Evolutionary conservation across 2,113 vertebrate species (phyloP).

Genomic region (Perca fluviatilis): DNA sequence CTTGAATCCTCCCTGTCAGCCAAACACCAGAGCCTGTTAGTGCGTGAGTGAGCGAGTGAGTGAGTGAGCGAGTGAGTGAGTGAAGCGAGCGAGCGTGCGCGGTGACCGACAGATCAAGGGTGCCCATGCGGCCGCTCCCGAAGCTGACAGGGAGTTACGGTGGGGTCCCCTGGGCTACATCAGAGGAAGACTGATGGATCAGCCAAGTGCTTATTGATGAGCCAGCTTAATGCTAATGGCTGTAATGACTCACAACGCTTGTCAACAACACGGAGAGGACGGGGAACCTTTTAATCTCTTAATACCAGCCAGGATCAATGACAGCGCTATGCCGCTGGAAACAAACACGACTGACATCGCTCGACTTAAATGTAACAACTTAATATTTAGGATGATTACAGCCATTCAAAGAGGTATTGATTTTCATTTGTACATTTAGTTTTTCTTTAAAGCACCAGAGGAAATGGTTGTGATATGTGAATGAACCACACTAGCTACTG

Average conservation of each 20-base stretch:
- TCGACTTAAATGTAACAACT: constrained; percentile 33
- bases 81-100: not conserved
- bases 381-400: constrained; percentile 37
- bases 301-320: constrained; percentile 78
- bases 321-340: constrained; percentile 44
- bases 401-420: constrained; percentile 25
- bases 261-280: constrained; percentile 76
- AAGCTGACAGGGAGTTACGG: constrained; percentile 36
- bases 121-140: constrained; percentile 18
- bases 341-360: constrained; percentile 53
- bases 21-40: constrained; percentile 4
- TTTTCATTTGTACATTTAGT: constrained; percentile 15
- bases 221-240: constrained; percentile 82
- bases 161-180: constrained; percentile 62
- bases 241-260: constrained; percentile 79
- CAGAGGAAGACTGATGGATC: constrained; percentile 76
- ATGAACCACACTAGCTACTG: not conserved
- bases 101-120: constrained; percentile 60
- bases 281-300: constrained; percentile 83
- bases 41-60: not conserved
- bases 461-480: not conserved
- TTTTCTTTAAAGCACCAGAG: not conserved
- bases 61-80: not conserved
- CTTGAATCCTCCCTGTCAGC: constrained; percentile 37
- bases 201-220: constrained; percentile 82